Conservation (phyloP, 2,797 vertebrate species). For the Perodicticus potto region DNA sequence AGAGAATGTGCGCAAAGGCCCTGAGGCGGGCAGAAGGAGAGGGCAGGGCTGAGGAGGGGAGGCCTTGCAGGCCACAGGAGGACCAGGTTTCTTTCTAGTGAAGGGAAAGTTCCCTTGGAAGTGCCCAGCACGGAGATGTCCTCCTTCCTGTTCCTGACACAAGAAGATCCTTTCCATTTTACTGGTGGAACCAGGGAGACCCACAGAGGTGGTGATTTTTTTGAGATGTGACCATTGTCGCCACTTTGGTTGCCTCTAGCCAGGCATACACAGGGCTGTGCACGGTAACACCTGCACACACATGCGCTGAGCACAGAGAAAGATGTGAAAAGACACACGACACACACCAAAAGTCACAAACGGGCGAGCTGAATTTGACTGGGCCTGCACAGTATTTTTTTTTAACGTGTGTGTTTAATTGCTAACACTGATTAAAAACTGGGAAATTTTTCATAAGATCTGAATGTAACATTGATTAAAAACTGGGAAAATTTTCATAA, state of each 20-base stretch:
- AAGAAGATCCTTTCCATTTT: neutral
- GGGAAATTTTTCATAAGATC: neutral
- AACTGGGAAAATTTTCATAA: neutral
- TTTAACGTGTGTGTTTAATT: neutral
- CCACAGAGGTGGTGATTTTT: neutral
- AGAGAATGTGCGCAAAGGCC: neutral
- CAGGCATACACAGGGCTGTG: fast-evolving
- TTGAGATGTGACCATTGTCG: neutral
- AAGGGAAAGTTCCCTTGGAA: too few species aligned
- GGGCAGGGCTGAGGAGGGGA: neutral
- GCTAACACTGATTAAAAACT: neutral
- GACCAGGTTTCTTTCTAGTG: neutral
- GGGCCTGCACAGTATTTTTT: neutral
- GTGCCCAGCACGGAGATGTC: neutral
- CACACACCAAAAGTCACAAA: neutral
- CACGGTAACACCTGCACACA: fast-evolving
- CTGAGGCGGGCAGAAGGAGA: neutral
- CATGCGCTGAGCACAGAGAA: neutral
- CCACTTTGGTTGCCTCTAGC: neutral
- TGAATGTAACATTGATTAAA: neutral
- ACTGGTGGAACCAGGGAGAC: neutral
- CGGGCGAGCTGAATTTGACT: neutral
- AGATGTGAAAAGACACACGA: too few species aligned
- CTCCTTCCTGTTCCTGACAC: neutral
- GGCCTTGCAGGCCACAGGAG: neutral